Percentiles rank a stretch among this genome's conserved stretches.
These are phyloP conservation scores for Percina caprodes DNA, from an alignment of 2,113 vertebrate genomes.

Conservation along the genomic window DNA sequence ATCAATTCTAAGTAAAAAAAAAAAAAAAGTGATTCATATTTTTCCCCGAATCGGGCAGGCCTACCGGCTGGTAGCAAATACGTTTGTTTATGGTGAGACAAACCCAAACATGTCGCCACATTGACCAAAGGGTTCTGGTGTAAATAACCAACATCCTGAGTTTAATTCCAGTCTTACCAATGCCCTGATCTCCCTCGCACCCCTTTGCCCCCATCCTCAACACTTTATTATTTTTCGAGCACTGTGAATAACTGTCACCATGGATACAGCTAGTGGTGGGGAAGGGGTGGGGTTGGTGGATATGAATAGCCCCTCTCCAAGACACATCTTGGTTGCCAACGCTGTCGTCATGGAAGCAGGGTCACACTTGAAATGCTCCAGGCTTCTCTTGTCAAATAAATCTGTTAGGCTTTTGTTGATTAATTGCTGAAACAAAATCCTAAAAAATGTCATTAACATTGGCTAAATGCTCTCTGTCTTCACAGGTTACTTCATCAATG, in stretches of 20 bases:
- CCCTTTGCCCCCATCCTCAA: slow-evolving; percentile 38
- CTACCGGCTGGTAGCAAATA: neutral
- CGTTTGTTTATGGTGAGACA: neutral
- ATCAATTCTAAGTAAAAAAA: no score
- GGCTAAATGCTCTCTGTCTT: slow-evolving; percentile 20
- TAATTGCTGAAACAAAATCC: neutral
- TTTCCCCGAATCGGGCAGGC: no score
- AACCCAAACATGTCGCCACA: neutral
- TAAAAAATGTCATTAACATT: neutral
- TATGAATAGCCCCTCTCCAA: slow-evolving; percentile 83
- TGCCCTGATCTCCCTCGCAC: neutral
- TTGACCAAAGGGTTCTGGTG: slow-evolving; percentile 13
- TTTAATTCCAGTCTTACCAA: slow-evolving; percentile 25
- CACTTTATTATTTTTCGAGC: slow-evolving; percentile 64
- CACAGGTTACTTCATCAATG: slow-evolving; percentile 93
- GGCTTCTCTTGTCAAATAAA: slow-evolving; percentile 40
- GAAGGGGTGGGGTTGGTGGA: slow-evolving; percentile 60
- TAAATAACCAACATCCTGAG: slow-evolving; percentile 44
- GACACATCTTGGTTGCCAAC: slow-evolving; percentile 76
- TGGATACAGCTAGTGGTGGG: slow-evolving; percentile 76
- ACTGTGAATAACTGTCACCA: slow-evolving; percentile 77
- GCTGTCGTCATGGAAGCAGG: slow-evolving; percentile 76
- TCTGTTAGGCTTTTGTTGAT: slow-evolving; percentile 36
- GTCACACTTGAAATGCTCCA: slow-evolving; percentile 34
- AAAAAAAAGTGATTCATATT: no score